A percentile compares a stretch with the other conserved stretches of the same genome.
Conservation (phyloP, 2,888 invertebrate species). For the Abrostola triplasia region DNA sequence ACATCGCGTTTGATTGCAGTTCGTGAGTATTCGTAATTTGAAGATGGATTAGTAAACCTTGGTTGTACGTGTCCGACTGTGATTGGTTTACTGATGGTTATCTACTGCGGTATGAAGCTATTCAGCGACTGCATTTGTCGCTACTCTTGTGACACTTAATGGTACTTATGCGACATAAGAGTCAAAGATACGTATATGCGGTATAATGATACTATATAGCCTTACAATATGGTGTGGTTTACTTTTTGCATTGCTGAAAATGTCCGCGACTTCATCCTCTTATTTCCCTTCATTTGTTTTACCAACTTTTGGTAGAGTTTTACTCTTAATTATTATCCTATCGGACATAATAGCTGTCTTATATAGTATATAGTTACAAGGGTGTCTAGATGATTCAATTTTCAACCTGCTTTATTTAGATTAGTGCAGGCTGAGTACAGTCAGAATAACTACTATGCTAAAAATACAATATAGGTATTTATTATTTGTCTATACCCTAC, state of each 20-base stretch:
- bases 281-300: too few species aligned
- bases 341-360: too few species aligned
- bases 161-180: conserved; percentile 25
- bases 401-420: too few species aligned
- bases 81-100: conserved; percentile 40
- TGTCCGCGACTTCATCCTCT: neutral
- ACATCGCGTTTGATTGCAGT: conserved; percentile 11
- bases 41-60: conserved; percentile 23
- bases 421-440: too few species aligned
- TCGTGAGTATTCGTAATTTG: conserved; percentile 8
- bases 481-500: too few species aligned
- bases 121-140: conserved; percentile 69
- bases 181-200: conserved; percentile 24
- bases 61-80: conserved; percentile 10
- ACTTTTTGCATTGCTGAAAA: conserved; percentile 23
- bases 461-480: too few species aligned
- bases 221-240: conserved; percentile 7
- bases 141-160: conserved; percentile 56
- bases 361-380: too few species aligned
- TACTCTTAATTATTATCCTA: too few species aligned
- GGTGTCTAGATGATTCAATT: too few species aligned
- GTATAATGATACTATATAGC: conserved; percentile 30
- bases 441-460: too few species aligned
- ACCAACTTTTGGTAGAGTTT: too few species aligned
- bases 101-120: conserved; percentile 64